Evolutionary conservation across 2,888 invertebrate genomes (phyloP).

Genomic region (Dicyrtomina minuta): DNA sequence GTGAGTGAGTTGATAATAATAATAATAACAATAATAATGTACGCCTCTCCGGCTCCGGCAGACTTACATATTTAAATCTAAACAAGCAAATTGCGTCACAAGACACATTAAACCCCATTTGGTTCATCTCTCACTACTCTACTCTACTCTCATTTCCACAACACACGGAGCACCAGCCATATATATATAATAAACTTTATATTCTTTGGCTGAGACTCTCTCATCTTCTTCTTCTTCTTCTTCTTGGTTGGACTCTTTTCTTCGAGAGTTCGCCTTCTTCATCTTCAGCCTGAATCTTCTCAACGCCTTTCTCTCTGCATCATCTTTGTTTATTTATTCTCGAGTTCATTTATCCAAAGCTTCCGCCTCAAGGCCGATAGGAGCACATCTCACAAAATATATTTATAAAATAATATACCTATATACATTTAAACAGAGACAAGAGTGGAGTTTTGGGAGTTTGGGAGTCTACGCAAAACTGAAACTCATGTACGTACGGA

Average conservation of each 20-base stretch:
- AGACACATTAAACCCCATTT: neutral
- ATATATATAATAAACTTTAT: no score
- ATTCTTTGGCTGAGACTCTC: neutral
- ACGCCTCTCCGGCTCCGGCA: no score
- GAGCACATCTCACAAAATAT: neutral
- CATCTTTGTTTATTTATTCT: slow-evolving; percentile 20
- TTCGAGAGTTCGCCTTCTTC: no score
- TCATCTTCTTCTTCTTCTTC: neutral
- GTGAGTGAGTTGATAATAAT: no score
- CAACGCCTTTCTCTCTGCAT: neutral
- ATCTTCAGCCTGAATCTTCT: neutral
- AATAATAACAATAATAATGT: no score
- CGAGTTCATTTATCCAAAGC: slow-evolving; percentile 31
- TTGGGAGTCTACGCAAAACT: no score
- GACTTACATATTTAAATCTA: slow-evolving; percentile 21
- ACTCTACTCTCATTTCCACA: neutral
- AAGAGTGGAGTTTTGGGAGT: no score
- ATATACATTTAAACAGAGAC: neutral
- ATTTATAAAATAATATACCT: neutral
- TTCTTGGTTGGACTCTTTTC: no score
- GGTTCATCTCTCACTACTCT: slow-evolving; percentile 8
- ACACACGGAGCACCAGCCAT: neutral
- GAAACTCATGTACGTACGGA: no score
- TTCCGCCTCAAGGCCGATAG: slow-evolving; percentile 3
- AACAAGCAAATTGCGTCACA: slow-evolving; percentile 20